phyloP scores from a whole-genome alignment of 2,888 invertebrate species.

The Lymantria dispar region DNA sequence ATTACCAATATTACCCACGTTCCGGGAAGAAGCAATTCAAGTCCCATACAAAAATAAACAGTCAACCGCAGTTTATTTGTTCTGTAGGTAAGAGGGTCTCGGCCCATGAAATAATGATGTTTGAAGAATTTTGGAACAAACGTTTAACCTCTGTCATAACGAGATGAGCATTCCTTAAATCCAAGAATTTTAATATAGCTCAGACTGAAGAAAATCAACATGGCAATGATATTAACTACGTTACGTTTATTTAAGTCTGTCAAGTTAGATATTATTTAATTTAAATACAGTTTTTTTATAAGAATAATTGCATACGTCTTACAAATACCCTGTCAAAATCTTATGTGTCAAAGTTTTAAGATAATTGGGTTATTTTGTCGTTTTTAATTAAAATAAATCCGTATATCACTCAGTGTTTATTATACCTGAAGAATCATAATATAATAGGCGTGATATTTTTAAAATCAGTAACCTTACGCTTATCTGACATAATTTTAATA shows the following conservation, averaged over 20 bases:
- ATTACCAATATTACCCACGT: slow-evolving; percentile 67
- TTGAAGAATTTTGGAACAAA: slow-evolving; percentile 61
- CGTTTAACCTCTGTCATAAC: slow-evolving; percentile 39
- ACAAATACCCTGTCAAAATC: too few relatives aligned
- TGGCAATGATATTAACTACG: background rate
- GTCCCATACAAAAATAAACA: slow-evolving; percentile 73
- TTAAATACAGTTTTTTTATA: too few relatives aligned
- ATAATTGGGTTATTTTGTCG: too few relatives aligned
- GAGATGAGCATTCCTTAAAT: slow-evolving; percentile 36
- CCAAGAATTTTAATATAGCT: slow-evolving; percentile 39
- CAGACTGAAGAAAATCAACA: slow-evolving; percentile 13
- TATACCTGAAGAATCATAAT: too few relatives aligned
- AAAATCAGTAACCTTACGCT: too few relatives aligned
- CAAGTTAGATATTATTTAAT: background rate
- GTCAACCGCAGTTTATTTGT: slow-evolving; percentile 70
- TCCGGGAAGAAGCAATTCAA: slow-evolving; percentile 71
- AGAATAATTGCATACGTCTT: too few relatives aligned
- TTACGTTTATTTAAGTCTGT: background rate
- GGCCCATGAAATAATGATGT: slow-evolving; percentile 64
- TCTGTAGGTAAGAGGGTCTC: slow-evolving; percentile 60
- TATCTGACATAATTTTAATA: too few relatives aligned
- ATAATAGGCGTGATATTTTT: too few relatives aligned
- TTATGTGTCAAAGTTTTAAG: too few relatives aligned
- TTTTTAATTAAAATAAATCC: too few relatives aligned
- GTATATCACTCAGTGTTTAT: too few relatives aligned